phyloP scores from a whole-genome alignment of 92 coral and sea anemone species.

The Virgularia gustaviana region DNA sequence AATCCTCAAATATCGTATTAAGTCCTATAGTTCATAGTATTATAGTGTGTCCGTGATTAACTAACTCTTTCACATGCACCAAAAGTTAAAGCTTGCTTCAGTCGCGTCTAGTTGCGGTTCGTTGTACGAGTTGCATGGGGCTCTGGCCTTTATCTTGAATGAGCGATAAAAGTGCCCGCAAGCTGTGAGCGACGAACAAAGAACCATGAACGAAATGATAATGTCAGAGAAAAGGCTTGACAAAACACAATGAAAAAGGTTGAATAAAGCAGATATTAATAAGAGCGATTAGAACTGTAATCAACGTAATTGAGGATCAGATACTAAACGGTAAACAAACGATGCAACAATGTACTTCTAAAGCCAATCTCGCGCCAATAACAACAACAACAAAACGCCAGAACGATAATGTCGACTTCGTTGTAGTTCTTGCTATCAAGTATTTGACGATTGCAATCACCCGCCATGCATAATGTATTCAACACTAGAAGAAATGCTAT shows the following conservation, averaged over 20 bases:
- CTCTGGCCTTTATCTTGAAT: not conserved
- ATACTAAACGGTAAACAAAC: slow-evolving; percentile 41
- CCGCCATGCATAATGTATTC: slow-evolving; percentile 41
- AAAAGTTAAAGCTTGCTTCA: no score
- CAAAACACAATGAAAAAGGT: slow-evolving; percentile 4
- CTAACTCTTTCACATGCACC: no score
- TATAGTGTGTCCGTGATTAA: no score
- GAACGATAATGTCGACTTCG: no score
- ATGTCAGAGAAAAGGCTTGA: slow-evolving; percentile 12
- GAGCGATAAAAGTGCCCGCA: slow-evolving; percentile 12
- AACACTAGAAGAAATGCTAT: not conserved
- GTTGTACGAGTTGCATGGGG: not conserved
- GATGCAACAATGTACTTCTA: slow-evolving; percentile 25
- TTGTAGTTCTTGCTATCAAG: no score
- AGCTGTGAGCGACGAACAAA: slow-evolving; percentile 32
- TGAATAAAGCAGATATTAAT: slow-evolving; percentile 39
- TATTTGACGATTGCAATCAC: no score
- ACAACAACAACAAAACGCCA: no score
- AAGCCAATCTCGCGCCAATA: not conserved
- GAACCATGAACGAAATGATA: slow-evolving; percentile 23
- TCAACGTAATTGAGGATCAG: slow-evolving; percentile 39
- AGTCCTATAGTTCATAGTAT: no score
- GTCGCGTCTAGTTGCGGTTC: not conserved
- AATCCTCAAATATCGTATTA: no score
- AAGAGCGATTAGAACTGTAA: slow-evolving; percentile 34